Percentiles rank a stretch among this genome's conserved stretches.
Evolutionary conservation across 2,113 vertebrate genomes (phyloP).

Genomic region (Ptyas mucosa): DNA sequence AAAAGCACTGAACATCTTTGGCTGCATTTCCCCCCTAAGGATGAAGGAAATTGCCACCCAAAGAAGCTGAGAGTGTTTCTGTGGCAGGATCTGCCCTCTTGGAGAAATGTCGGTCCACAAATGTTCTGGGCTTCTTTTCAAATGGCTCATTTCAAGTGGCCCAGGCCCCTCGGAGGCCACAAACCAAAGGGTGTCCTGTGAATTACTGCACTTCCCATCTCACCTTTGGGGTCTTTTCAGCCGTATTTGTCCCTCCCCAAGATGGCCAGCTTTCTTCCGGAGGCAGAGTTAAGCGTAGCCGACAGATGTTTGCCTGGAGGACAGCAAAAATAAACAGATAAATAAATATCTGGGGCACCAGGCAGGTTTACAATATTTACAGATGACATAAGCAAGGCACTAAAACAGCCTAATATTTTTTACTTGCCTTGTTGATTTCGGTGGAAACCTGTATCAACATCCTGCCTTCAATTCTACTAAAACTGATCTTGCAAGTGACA

Average conservation of each 20-base stretch:
- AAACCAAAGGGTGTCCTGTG: neutral
- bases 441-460: neutral
- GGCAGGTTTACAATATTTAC: neutral
- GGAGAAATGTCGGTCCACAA: too few species aligned
- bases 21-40: neutral
- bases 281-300: slow-evolving; percentile 86
- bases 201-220: slow-evolving; percentile 43
- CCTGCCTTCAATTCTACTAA: neutral
- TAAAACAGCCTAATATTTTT: neutral
- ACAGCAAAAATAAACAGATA: slow-evolving; percentile 3
- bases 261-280: slow-evolving; percentile 66
- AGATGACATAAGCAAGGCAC: neutral
- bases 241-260: slow-evolving; percentile 65
- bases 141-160: neutral
- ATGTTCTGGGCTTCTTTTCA: neutral
- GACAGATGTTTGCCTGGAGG: slow-evolving; percentile 80
- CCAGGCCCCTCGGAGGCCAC: too few species aligned
- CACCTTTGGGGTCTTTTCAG: slow-evolving; percentile 72
- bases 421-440: rapidly evolving
- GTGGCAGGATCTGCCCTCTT: neutral
- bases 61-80: neutral
- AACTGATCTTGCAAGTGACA: neutral
- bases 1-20: too few species aligned
- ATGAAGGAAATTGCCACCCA: neutral
- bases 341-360: neutral